These are phyloP conservation scores for Cremastobaeus sp. DNA, from an alignment of 2,888 invertebrate species.

Conservation along the genomic window DNA sequence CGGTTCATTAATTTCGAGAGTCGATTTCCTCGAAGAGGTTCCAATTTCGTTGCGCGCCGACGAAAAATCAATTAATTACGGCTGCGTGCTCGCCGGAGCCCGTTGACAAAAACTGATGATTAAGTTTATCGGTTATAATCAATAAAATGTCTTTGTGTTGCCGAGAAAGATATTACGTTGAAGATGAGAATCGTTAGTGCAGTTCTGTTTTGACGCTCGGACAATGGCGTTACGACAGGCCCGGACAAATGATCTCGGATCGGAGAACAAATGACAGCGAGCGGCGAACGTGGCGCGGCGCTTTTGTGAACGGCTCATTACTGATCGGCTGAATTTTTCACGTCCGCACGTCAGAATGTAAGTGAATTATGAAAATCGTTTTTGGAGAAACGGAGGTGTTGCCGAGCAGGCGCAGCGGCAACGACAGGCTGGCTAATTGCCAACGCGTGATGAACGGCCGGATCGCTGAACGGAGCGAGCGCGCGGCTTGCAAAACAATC, in stretches of 20 bases:
- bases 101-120: constrained; percentile 46
- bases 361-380: constrained; percentile 51
- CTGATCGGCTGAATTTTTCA: constrained; percentile 75
- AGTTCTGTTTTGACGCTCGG: constrained; percentile 76
- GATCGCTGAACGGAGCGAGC: no score
- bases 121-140: constrained; percentile 48
- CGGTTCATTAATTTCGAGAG: constrained; percentile 23
- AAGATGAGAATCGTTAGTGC: constrained; percentile 70
- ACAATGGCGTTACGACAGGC: constrained; percentile 68
- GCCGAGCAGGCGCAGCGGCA: background rate
- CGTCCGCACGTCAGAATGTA: constrained; percentile 63
- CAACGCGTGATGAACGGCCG: no score
- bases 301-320: constrained; percentile 76
- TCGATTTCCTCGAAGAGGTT: no score
- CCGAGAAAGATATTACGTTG: constrained; percentile 32
- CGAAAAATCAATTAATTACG: constrained; percentile 39
- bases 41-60: no score
- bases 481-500: no score
- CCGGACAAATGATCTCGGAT: constrained; percentile 75
- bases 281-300: constrained; percentile 64
- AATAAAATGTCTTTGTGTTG: constrained; percentile 49
- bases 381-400: background rate
- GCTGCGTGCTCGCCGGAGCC: constrained; percentile 32
- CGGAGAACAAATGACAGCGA: constrained; percentile 77
- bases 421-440: no score